Conservation (phyloP, 1,140 invertebrate genomes). For the Philaenus spumarius region DNA sequence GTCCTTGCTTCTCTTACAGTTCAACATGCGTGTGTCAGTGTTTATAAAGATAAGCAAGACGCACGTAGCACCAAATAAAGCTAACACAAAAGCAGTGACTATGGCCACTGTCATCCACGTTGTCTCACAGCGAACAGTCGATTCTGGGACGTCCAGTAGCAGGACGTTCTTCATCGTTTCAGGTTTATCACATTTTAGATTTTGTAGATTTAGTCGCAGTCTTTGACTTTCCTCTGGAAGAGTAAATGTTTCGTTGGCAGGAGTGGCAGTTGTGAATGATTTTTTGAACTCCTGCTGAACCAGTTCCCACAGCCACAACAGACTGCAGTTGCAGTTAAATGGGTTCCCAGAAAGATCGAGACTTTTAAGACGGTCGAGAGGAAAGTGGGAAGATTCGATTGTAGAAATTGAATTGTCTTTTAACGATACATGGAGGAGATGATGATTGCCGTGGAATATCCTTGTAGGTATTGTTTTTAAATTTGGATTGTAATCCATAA, state of each 20-base stretch:
- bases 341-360: constrained; percentile 73
- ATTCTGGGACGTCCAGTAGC: constrained; percentile 48
- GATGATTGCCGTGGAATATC: constrained; percentile 67
- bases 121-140: constrained; percentile 51
- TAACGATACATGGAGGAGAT: constrained; percentile 62
- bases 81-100: constrained; percentile 48
- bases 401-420: constrained; percentile 61
- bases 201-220: constrained; percentile 26
- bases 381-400: constrained; percentile 69
- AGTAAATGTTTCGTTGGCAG: constrained; percentile 2
- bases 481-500: constrained; percentile 67
- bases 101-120: constrained; percentile 51
- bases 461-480: constrained; percentile 58
- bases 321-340: constrained; percentile 77
- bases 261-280: not conserved
- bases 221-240: not conserved
- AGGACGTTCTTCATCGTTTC: constrained; percentile 42
- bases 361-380: constrained; percentile 61
- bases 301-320: constrained; percentile 78
- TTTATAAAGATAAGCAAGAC: constrained; percentile 49
- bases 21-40: constrained; percentile 39
- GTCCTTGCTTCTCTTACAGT: constrained; percentile 41
- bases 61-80: constrained; percentile 34
- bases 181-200: constrained; percentile 47
- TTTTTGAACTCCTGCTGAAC: constrained; percentile 37